A percentile compares a stretch with the other conserved stretches of the same genome.
phyloP scores from a whole-genome alignment of 2,797 vertebrate species.

The Heliangelus exortis region DNA sequence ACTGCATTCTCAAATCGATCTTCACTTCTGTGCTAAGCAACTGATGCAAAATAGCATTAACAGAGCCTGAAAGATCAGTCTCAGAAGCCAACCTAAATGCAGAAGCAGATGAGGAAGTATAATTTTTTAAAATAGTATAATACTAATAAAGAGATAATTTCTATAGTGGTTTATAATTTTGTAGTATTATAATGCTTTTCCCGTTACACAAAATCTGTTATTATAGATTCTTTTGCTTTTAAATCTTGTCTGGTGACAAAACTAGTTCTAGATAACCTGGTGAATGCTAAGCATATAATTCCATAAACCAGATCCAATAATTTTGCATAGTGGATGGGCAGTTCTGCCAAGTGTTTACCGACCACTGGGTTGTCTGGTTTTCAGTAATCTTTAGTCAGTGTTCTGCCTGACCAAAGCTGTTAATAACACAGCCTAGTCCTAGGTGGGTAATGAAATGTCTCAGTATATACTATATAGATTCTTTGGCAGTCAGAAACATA shows the following conservation, averaged over 20 bases:
- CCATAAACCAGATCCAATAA: not conserved
- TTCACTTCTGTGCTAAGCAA: not conserved
- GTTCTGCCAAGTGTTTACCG: slow-evolving; percentile 44
- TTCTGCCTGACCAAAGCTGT: not conserved
- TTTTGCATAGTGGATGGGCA: not conserved
- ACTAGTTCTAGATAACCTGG: not conserved
- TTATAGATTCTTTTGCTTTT: not conserved
- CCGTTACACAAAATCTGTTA: not conserved
- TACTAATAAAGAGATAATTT: not conserved
- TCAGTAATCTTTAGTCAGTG: not conserved
- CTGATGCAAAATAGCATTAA: not conserved
- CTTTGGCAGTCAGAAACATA: not conserved
- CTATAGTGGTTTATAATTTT: not conserved
- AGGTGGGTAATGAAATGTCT: not conserved
- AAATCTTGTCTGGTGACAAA: not conserved
- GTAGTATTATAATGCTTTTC: not conserved
- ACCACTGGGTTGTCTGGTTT: not conserved
- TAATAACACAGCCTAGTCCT: not conserved
- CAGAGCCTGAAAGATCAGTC: not conserved
- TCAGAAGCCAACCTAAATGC: not conserved
- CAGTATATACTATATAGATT: not conserved
- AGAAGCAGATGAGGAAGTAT: not conserved
- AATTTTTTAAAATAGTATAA: not conserved
- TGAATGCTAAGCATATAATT: not conserved
- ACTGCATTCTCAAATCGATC: not conserved